Base-by-base conservation (phyloP, 2,888 invertebrate genomes). In the Rugalucina vietnamica region DNA sequence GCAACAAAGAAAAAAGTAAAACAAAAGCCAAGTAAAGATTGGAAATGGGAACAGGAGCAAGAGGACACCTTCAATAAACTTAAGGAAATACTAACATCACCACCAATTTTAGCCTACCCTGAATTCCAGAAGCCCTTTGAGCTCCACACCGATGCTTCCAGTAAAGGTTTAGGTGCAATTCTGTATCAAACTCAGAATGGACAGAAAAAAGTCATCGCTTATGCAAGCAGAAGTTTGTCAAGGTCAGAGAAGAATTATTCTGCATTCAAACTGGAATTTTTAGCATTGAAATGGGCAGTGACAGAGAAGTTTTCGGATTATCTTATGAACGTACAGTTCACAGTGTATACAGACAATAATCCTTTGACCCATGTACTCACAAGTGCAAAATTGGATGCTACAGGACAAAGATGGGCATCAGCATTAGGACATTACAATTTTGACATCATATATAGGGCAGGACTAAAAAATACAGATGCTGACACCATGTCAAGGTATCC, bases 301-400 rank as follows among this genome's bases (percentile, higher is more conserved):
- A 74, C 79, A 1, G 83, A 85, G 4, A 88, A 88, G 49, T 81
- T 76, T 84, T 69, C 85, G 27, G 82, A 82, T 50, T 80, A 81
- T 74, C 43, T 86, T 43, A 74, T 65, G 21, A 71, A 74, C 12
- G 65, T 43, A 49, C n/a, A 54, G 0, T 86, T 84, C 43, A 50
- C 39, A 1, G 81, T 86, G 1, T 36, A 73, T 3, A 81, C 86
- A 5, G 86, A 86, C 76, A 84, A 84, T 39, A 84, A 86, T 37
- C 86, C 86, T 21, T 57, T 86, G 8, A 82, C 84, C 12, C 81
- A 84, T 73, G 80, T 84, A 12, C 73, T 86, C 12, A 81, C 86
- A 24, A 77, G 57, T 18, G 86, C 74, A 21, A 49, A 74, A 21
- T 39, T 74, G 12, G 74, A 74, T 74, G 74, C 74, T 10, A 74